Evolutionary conservation across 2,888 invertebrate genomes (phyloP).

Genomic region (Seira musarum): DNA sequence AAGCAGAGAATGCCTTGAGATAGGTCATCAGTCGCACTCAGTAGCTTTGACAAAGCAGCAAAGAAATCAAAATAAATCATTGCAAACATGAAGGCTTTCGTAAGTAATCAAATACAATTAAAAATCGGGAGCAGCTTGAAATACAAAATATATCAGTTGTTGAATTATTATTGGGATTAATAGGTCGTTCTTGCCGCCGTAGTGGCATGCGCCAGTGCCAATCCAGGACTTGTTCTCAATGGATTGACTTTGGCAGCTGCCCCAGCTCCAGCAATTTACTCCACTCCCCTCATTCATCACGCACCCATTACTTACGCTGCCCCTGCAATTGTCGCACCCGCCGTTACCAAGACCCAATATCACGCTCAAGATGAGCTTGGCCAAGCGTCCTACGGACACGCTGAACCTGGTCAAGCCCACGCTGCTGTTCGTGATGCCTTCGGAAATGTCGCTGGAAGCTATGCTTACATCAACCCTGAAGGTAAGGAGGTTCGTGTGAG

Average conservation of each 20-base stretch:
- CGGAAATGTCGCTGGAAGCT: conserved; percentile 65
- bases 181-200: conserved; percentile 53
- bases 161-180: background rate
- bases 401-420: conserved; percentile 72
- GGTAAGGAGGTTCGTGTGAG: conserved; percentile 71
- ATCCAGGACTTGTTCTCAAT: conserved; percentile 28
- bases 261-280: background rate
- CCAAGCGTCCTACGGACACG: conserved; percentile 33
- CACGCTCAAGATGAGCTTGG: background rate
- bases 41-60: conserved; percentile 8
- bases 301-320: conserved; percentile 38
- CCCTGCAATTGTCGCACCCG: conserved; percentile 53
- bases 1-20: conserved; percentile 22
- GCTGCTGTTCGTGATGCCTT: conserved; percentile 71
- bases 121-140: no score
- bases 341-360: conserved; percentile 58
- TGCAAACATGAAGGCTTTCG: conserved; percentile 60
- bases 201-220: conserved; percentile 55
- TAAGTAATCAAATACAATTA: conserved; percentile 30
- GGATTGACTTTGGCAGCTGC: conserved; percentile 28
- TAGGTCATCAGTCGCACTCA: conserved; percentile 49
- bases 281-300: conserved; percentile 3
- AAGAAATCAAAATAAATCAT: background rate
- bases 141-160: background rate
- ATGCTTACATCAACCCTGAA: conserved; percentile 73